Evolutionary conservation across 2,113 vertebrate genomes (phyloP).

Genomic region (Xiphorhynchus elegans): DNA sequence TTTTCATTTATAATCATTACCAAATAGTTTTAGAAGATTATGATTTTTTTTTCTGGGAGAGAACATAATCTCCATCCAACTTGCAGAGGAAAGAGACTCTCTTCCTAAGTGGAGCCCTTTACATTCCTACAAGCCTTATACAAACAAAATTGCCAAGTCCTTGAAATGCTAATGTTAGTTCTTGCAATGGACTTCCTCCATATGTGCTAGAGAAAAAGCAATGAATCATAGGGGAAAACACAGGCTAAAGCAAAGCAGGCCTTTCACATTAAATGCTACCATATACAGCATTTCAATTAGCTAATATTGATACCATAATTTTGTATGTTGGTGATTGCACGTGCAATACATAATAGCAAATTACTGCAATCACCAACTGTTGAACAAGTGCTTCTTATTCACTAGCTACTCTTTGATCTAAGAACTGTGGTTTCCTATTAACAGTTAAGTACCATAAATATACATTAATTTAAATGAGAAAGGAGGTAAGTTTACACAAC

Average conservation of each 20-base stretch:
- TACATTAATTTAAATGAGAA: background rate
- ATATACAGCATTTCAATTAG: background rate
- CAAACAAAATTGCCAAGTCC: background rate
- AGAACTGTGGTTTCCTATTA: background rate
- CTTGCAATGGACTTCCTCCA: background rate
- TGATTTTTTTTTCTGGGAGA: background rate
- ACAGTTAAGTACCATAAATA: background rate
- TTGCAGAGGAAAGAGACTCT: background rate
- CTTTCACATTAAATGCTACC: background rate
- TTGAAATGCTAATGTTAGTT: background rate
- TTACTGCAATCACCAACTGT: background rate
- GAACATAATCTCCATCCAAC: background rate
- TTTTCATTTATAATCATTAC: background rate
- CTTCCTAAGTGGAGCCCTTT: background rate
- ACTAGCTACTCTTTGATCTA: background rate
- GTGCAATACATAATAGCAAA: conserved; percentile 3
- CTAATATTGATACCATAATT: background rate
- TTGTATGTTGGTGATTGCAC: background rate
- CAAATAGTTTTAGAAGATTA: background rate
- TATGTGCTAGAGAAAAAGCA: background rate
- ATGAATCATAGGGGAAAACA: background rate
- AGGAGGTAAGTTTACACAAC: background rate
- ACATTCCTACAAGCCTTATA: background rate
- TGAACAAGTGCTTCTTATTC: background rate
- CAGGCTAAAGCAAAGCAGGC: background rate